phyloP scores from a whole-genome alignment of 2,797 vertebrate genomes.

The Chaunax sp. region DNA sequence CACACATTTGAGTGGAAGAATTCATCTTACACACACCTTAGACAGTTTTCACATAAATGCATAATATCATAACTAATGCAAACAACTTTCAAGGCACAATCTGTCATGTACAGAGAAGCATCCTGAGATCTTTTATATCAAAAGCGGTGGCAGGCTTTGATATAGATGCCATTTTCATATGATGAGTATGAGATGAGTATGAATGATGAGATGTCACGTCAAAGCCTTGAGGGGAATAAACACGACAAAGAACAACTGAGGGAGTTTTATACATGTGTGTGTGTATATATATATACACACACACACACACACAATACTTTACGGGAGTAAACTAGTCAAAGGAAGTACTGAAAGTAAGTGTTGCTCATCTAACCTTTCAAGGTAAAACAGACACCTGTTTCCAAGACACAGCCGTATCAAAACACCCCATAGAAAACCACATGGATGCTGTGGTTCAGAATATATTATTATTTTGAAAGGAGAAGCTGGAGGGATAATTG shows the following conservation, averaged over 20 bases:
- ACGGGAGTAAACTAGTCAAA: constrained; percentile 42
- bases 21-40: not conserved
- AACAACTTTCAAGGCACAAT: constrained; percentile 28
- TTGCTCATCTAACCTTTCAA: constrained; percentile 23
- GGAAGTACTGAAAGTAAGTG: constrained; percentile 35
- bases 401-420: not conserved
- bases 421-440: constrained; percentile 27
- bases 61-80: constrained; percentile 34
- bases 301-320: no score
- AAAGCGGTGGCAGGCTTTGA: constrained; percentile 62
- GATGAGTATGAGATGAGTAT: constrained; percentile 64
- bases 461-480: constrained; percentile 35
- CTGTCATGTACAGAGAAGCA: constrained; percentile 26
- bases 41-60: constrained; percentile 34
- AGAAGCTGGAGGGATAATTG: constrained; percentile 44
- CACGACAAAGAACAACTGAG: constrained; percentile 46
- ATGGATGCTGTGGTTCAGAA: constrained; percentile 23
- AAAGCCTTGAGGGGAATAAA: constrained; percentile 53
- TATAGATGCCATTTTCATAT: constrained; percentile 64
- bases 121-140: constrained; percentile 56
- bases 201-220: constrained; percentile 68
- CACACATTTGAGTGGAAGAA: constrained; percentile 17
- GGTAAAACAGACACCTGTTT: constrained; percentile 15
- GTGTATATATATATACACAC: no score
- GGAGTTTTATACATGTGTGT: constrained; percentile 41